These are phyloP conservation scores for Plusia festucae DNA, from an alignment of 2,888 invertebrate genomes.

Conservation along the genomic window DNA sequence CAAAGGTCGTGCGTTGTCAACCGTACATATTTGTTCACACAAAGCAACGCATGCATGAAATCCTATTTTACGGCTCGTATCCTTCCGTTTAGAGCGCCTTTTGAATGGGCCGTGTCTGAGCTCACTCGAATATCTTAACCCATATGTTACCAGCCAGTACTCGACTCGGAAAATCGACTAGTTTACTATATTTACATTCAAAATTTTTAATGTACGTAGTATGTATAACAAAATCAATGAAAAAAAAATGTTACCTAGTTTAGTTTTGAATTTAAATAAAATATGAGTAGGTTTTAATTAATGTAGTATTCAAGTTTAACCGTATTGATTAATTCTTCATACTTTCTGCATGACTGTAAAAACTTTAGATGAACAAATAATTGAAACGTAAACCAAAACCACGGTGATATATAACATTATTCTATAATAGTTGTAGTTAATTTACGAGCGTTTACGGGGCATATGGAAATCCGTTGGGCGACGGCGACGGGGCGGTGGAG, in stretches of 20 bases:
- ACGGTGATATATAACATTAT: slow-evolving; percentile 49
- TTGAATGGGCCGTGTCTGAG: slow-evolving; percentile 84
- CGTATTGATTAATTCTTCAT: not conserved
- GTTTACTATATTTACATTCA: slow-evolving; percentile 54
- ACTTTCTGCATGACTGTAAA: not conserved
- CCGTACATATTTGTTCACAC: slow-evolving; percentile 88
- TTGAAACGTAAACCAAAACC: slow-evolving; percentile 44
- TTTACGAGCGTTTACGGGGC: slow-evolving; percentile 68
- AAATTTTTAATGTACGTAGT: slow-evolving; percentile 21
- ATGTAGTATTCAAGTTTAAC: too few species aligned
- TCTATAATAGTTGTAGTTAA: slow-evolving; percentile 67
- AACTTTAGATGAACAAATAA: slow-evolving; percentile 25
- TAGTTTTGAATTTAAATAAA: too few species aligned
- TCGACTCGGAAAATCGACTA: slow-evolving; percentile 67
- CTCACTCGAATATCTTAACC: slow-evolving; percentile 80
- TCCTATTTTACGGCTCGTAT: slow-evolving; percentile 88
- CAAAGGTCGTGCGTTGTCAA: slow-evolving; percentile 85
- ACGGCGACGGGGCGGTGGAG: slow-evolving; percentile 64
- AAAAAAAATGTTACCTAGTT: too few species aligned
- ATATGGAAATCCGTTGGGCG: slow-evolving; percentile 76
- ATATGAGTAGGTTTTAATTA: too few species aligned
- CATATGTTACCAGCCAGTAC: slow-evolving; percentile 67
- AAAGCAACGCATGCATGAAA: slow-evolving; percentile 87
- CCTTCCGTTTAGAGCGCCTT: slow-evolving; percentile 86
- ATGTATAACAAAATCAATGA: not conserved